These are phyloP conservation scores for Scaptodrosophila lebanonensis DNA, from an alignment of 1,140 invertebrate genomes.

Conservation along the genomic window DNA sequence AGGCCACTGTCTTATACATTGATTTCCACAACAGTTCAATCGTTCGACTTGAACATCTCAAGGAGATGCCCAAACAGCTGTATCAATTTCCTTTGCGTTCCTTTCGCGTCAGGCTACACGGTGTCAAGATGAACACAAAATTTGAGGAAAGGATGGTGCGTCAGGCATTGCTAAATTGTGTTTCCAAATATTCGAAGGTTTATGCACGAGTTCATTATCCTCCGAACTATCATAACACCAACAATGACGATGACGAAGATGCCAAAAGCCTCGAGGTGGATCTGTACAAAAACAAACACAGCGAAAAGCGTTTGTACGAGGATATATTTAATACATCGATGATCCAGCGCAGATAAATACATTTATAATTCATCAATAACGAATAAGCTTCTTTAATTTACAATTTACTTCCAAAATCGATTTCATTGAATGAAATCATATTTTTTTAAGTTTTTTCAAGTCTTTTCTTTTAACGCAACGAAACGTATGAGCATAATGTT, in stretches of 20 bases:
- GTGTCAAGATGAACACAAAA: constrained; percentile 32
- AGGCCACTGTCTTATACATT: constrained; percentile 56
- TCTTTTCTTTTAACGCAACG: too few species aligned
- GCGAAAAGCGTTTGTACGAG: constrained; percentile 4
- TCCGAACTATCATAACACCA: constrained; percentile 5
- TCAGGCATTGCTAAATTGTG: constrained; percentile 19
- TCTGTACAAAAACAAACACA: background rate
- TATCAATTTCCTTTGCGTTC: constrained; percentile 50
- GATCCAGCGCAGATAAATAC: too few species aligned
- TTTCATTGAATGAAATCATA: too few species aligned
- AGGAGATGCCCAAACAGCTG: constrained; percentile 50
- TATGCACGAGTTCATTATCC: constrained; percentile 46
- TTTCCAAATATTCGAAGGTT: constrained; percentile 13
- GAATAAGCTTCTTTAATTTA: too few species aligned
- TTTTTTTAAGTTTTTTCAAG: too few species aligned
- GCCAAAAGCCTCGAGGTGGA: background rate
- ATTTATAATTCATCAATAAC: too few species aligned
- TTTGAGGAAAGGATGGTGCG: constrained; percentile 29
- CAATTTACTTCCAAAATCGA: too few species aligned
- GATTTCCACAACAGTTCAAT: constrained; percentile 57
- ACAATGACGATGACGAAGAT: background rate
- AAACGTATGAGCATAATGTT: background rate
- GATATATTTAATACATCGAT: too few species aligned
- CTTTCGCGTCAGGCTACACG: constrained; percentile 50
- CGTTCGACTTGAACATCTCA: constrained; percentile 31